These are phyloP conservation scores for Pentalonia nigronervosa DNA, from an alignment of 1,140 invertebrate genomes.

Conservation along the genomic window DNA sequence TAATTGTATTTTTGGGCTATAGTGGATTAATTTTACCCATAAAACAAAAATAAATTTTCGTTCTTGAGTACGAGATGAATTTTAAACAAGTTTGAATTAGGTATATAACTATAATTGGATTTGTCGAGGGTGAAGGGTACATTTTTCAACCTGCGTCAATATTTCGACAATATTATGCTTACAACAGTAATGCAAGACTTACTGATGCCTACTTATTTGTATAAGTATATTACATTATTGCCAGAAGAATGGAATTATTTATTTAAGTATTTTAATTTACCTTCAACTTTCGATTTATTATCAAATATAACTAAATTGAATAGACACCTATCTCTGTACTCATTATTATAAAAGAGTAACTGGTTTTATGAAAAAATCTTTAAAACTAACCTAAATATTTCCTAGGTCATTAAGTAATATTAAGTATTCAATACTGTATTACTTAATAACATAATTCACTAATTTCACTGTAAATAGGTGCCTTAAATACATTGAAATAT, in stretches of 20 bases:
- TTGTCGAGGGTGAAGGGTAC: background rate
- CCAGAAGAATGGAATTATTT: background rate
- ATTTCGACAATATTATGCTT: too few relatives aligned
- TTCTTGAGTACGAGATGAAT: background rate
- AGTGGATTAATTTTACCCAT: background rate
- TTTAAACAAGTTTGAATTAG: background rate
- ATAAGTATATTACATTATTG: background rate
- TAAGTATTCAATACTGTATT: background rate
- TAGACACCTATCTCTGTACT: background rate
- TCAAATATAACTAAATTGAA: background rate
- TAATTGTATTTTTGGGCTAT: background rate
- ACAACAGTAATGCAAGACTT: background rate
- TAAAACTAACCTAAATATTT: conserved; percentile 27
- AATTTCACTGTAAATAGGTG: background rate
- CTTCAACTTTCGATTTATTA: background rate
- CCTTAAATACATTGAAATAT: background rate
- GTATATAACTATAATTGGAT: background rate
- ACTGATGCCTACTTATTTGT: background rate
- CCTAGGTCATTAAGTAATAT: background rate
- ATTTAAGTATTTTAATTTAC: background rate
- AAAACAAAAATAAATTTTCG: background rate
- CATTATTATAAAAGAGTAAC: background rate
- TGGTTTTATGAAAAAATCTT: background rate
- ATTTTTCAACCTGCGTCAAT: background rate
- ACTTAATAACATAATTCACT: background rate